Conservation (phyloP, 2,888 invertebrate genomes). For the Dolichopus griseipennis region DNA sequence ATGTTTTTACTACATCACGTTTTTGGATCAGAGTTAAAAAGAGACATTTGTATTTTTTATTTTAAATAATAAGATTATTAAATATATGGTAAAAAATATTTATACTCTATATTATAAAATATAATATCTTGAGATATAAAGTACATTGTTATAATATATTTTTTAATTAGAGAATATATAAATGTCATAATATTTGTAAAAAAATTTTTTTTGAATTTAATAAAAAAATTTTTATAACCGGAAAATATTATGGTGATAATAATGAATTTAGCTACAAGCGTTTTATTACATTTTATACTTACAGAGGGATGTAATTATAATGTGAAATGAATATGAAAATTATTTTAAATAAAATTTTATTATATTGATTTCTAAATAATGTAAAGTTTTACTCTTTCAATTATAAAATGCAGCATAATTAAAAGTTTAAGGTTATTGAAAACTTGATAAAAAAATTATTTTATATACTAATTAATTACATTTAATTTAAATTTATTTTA, state of each 20-base stretch:
- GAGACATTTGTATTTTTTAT: background rate
- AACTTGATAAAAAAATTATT: no score
- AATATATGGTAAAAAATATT: background rate
- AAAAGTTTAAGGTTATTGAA: no score
- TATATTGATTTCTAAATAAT: no score
- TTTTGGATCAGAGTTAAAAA: background rate
- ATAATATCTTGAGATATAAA: background rate
- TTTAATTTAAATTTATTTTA: no score
- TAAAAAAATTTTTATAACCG: background rate
- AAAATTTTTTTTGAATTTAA: background rate
- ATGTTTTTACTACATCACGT: background rate
- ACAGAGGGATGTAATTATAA: no score
- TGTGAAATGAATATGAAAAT: no score
- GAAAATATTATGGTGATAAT: background rate
- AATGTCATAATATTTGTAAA: background rate
- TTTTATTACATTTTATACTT: no score
- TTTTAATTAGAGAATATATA: background rate
- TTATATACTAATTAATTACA: no score
- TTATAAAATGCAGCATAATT: no score
- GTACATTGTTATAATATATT: background rate
- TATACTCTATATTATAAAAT: background rate
- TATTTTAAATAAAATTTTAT: no score
- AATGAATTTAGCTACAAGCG: no score
- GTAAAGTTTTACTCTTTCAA: no score
- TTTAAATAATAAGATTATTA: background rate